A percentile compares a stretch with the other conserved stretches of the same genome.
Evolutionary conservation across 92 coral and sea anemone genomes (phyloP).

Genomic region (Zoanthus solanderi): DNA sequence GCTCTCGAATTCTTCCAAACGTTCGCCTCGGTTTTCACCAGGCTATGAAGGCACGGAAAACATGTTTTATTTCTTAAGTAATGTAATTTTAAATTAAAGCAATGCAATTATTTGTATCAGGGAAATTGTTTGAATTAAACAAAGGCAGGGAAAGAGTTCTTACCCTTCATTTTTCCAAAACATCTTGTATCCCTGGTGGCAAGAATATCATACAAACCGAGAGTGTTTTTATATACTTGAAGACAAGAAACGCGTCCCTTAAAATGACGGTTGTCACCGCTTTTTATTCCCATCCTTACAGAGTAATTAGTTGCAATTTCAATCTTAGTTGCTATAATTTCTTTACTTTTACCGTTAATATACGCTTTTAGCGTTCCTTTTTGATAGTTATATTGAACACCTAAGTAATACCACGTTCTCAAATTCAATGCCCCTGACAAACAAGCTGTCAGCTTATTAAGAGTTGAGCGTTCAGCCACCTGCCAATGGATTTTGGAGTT

Average conservation of each 20-base stretch:
- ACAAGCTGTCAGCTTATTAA: neutral
- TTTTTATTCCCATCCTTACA: slow-evolving; percentile 44
- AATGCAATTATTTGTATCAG: too few relatives aligned
- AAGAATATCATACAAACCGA: slow-evolving; percentile 40
- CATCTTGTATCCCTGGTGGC: slow-evolving; percentile 30
- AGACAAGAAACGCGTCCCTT: slow-evolving; percentile 71
- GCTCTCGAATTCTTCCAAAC: too few relatives aligned
- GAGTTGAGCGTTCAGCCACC: neutral
- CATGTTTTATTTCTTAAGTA: too few relatives aligned
- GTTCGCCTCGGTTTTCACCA: too few relatives aligned
- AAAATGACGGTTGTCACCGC: slow-evolving; percentile 21
- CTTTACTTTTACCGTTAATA: slow-evolving; percentile 5
- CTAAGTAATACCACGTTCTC: slow-evolving; percentile 51
- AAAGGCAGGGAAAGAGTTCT: neutral
- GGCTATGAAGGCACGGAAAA: too few relatives aligned
- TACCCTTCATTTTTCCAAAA: slow-evolving; percentile 21
- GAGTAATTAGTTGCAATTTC: slow-evolving; percentile 46
- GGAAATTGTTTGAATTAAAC: too few relatives aligned
- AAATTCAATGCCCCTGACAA: neutral
- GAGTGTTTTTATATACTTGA: slow-evolving; percentile 57
- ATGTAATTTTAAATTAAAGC: too few relatives aligned
- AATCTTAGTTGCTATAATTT: too few relatives aligned
- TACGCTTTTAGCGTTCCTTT: slow-evolving; percentile 15
- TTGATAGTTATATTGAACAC: slow-evolving; percentile 23
- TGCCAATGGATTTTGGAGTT: neutral